Evolutionary conservation across 2,888 invertebrate species (phyloP), one percentile per base, ranked within the genome.

Genomic region (Anorthoa munda): DNA sequence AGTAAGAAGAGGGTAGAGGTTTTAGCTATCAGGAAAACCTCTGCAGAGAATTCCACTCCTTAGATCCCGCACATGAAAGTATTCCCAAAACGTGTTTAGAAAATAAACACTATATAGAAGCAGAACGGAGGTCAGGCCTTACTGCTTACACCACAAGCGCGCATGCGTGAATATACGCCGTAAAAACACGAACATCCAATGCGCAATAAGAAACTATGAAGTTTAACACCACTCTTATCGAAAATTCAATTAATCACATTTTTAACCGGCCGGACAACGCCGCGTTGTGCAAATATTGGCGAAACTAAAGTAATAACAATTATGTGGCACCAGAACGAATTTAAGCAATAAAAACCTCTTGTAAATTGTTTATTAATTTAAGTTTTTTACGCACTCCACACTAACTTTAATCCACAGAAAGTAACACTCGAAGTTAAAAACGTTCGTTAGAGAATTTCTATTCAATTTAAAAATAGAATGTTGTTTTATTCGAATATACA

Each of bases 261-360:
- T 61, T 17, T 21, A 68, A 70, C 55, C 31, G 21, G 26, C n/a
- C 12, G 50, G 21, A 73, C 64, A 64, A 59, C 63, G 48, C 45
- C 31, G 50, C 23, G 48, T 39, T 13, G 21, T 58, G 50, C 46
- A 78, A 77, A 69, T 70, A 77, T 65, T 64, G 65, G 58, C 51
- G 48, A 58, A 58, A 72, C 59, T 77, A 74, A 79, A 67, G 39
- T 65, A 70, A 65, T 58, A 82, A 53, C 80, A 76, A 78, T 86
- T 85, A 86, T 84, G 83, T 89, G 88, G 88, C 92, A 92, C 92
- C 92, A 92, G 89, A 92, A 92, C 92, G 85, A 92, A 91, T 90
- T 73, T 63, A 77, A 85, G 82, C 82, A 86, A 88, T 87, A 87
- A 87, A 84, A 81, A 83, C 63, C 56, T 66, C 51, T 12, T 76